A percentile compares a stretch with the other conserved stretches of the same genome.
Conservation (phyloP, 1,140 invertebrate genomes). For the Apis florea region DNA sequence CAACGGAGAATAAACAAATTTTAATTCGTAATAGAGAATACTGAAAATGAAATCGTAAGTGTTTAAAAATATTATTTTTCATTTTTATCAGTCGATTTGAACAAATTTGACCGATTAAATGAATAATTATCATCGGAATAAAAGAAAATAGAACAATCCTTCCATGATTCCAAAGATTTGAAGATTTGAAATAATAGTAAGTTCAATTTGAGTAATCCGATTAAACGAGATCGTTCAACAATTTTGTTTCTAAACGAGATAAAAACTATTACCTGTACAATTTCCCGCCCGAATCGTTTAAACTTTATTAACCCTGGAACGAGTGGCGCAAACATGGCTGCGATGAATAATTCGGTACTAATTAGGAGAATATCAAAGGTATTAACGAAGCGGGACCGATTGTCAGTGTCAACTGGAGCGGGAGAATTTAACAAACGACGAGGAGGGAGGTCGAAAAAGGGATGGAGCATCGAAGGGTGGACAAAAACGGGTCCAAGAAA, state of each 20-base stretch:
- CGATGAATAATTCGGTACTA: constrained; percentile 9
- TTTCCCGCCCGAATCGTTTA: neutral
- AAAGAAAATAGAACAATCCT: too few relatives aligned
- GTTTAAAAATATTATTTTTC: neutral
- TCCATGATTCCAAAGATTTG: too few relatives aligned
- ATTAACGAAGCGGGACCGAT: constrained; percentile 38
- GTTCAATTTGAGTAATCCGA: too few relatives aligned
- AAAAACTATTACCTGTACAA: neutral
- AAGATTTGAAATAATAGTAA: too few relatives aligned
- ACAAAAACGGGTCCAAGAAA: neutral
- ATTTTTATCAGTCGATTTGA: neutral
- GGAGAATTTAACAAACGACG: constrained; percentile 67
- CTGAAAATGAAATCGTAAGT: neutral
- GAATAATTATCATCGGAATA: too few relatives aligned
- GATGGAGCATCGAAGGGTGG: neutral
- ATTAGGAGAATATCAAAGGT: constrained; percentile 32
- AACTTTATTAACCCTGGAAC: neutral
- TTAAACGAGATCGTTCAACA: neutral
- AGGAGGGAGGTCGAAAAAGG: constrained; percentile 4
- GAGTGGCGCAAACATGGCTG: neutral
- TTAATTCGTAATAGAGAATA: neutral
- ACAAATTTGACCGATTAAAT: too few relatives aligned
- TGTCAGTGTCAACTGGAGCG: constrained; percentile 52
- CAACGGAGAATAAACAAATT: neutral
- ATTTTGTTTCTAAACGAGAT: neutral